A percentile compares a stretch with the other conserved stretches of the same genome.
phyloP scores from a whole-genome alignment of 2,797 vertebrate genomes.

The Anomalospiza imberbis region DNA sequence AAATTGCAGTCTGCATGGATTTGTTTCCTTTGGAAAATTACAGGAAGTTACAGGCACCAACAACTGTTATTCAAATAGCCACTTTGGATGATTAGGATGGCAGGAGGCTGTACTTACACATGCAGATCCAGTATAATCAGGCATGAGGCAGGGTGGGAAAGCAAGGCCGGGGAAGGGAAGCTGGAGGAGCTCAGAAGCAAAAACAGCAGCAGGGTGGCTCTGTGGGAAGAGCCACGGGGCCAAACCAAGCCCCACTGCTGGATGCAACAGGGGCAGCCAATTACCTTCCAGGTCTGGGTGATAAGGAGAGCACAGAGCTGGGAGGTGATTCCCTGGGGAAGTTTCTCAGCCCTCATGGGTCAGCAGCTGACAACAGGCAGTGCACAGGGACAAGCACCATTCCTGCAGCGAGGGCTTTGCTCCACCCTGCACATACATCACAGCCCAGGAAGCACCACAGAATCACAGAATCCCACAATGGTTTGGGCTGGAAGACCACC shows the following conservation, averaged over 20 bases:
- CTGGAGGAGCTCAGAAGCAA: neutral
- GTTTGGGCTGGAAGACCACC: neutral
- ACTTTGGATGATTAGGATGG: slow-evolving; percentile 65
- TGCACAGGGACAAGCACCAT: too few relatives aligned
- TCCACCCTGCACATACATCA: accelerated
- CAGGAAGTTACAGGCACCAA: slow-evolving; percentile 67
- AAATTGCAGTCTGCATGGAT: slow-evolving; percentile 67
- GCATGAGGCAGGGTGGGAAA: neutral
- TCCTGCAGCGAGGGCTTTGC: neutral
- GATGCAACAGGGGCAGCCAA: neutral
- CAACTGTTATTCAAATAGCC: slow-evolving; percentile 70
- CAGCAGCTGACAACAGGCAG: neutral
- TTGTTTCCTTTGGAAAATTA: slow-evolving; percentile 72
- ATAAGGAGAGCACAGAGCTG: neutral
- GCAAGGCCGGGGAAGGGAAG: neutral
- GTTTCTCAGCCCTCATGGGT: neutral
- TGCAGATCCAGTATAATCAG: slow-evolving; percentile 52
- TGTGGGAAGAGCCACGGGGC: neutral
- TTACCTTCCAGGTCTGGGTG: neutral
- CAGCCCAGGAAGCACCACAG: neutral
- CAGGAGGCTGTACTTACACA: slow-evolving; percentile 66
- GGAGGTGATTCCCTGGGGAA: neutral
- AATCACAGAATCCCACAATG: neutral
- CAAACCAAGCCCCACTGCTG: neutral
- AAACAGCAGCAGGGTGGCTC: neutral